phyloP scores from a whole-genome alignment of 2,797 vertebrate genomes.

The Lophotriccus pileatus region DNA sequence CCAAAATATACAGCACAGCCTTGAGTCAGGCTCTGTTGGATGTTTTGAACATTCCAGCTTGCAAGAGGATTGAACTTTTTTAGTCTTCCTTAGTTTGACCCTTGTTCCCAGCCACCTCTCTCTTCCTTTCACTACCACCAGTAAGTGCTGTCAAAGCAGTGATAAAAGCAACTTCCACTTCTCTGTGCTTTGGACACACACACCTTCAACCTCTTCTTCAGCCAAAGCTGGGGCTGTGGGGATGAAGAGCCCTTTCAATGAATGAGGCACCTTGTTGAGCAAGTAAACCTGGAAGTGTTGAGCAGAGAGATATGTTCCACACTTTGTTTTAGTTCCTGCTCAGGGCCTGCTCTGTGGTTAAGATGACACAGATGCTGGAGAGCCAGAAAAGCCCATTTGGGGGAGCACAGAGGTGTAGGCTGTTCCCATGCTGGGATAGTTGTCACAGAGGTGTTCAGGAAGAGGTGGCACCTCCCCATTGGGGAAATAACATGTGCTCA shows the following conservation, averaged over 20 bases:
- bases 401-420: not conserved
- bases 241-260: accelerated
- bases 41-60: not conserved
- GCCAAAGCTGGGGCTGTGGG: not conserved
- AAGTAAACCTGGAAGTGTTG: not conserved
- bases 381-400: not conserved
- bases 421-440: accelerated
- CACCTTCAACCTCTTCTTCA: not conserved
- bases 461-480: not conserved
- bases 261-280: not conserved
- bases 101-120: not conserved
- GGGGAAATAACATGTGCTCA: accelerated
- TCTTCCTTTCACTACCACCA: not conserved
- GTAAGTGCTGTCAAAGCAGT: not conserved
- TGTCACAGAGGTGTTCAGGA: not conserved
- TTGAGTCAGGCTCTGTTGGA: not conserved
- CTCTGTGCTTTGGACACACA: not conserved
- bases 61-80: not conserved
- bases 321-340: not conserved
- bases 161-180: not conserved
- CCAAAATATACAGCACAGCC: accelerated
- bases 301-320: not conserved
- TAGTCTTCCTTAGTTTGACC: not conserved
- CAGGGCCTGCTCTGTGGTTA: not conserved
- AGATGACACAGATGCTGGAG: not conserved